Percentiles rank a stretch among this genome's conserved stretches.
These are phyloP conservation scores for Drosophila punjabiensis DNA, from an alignment of 1,140 invertebrate species.

Conservation along the genomic window DNA sequence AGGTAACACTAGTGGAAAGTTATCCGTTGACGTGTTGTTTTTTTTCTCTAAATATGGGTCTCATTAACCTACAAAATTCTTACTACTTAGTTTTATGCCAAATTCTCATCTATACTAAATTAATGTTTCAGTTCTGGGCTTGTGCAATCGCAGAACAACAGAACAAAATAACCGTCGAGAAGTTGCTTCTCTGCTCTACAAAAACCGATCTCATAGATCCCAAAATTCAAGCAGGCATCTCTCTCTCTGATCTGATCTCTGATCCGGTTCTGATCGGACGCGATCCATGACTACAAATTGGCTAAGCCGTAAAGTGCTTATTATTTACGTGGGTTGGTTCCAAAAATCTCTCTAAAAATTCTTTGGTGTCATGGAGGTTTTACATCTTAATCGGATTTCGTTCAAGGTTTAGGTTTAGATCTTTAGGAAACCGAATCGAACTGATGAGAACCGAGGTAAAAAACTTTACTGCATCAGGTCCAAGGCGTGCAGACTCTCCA, in stretches of 20 bases:
- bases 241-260: neutral
- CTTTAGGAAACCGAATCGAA: neutral
- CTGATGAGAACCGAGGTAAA: slow-evolving; percentile 1
- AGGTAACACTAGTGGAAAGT: slow-evolving; percentile 82
- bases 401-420: neutral
- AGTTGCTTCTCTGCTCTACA: slow-evolving; percentile 55
- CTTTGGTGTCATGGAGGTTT: slow-evolving; percentile 12
- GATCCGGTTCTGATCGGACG: neutral
- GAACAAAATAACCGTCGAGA: slow-evolving; percentile 43
- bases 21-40: slow-evolving; percentile 65
- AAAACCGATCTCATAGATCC: slow-evolving; percentile 58
- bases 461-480: slow-evolving; percentile 55
- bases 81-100: slow-evolving; percentile 52
- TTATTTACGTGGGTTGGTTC: slow-evolving; percentile 10
- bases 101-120: slow-evolving; percentile 49
- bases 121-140: slow-evolving; percentile 44
- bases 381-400: neutral
- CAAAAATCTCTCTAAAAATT: slow-evolving; percentile 15
- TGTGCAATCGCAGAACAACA: slow-evolving; percentile 49
- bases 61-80: slow-evolving; percentile 51
- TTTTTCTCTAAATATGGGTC: slow-evolving; percentile 20
- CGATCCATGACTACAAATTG: slow-evolving; percentile 15
- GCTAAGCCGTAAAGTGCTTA: slow-evolving; percentile 16
- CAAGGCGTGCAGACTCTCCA: slow-evolving; percentile 74
- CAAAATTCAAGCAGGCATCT: slow-evolving; percentile 44